These are phyloP conservation scores for Entomobrya proxima DNA, from an alignment of 2,888 invertebrate genomes.

Conservation along the genomic window DNA sequence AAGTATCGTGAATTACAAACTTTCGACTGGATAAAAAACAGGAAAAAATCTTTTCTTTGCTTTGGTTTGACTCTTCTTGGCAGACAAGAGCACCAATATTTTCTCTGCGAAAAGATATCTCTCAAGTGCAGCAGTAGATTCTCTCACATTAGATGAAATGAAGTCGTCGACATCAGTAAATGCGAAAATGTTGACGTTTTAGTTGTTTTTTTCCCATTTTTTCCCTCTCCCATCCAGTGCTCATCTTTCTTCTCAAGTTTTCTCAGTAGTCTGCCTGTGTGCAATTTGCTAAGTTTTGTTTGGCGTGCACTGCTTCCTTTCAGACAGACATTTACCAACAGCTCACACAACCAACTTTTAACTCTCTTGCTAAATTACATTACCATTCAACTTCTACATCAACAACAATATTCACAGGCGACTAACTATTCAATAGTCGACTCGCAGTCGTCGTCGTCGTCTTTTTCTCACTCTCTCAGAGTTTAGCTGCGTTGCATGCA, in stretches of 20 bases:
- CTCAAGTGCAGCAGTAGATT: neutral
- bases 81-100: constrained; percentile 24
- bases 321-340: constrained; percentile 25
- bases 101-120: neutral
- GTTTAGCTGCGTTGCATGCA: constrained; percentile 34
- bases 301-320: constrained; percentile 12
- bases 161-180: neutral
- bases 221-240: constrained; percentile 30
- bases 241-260: constrained; percentile 1
- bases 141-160: constrained; percentile 16
- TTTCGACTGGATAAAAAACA: constrained; percentile 31
- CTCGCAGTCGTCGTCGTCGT: constrained; percentile 1
- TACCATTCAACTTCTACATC: constrained; percentile 52
- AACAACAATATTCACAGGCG: constrained; percentile 26
- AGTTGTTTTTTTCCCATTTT: constrained; percentile 31
- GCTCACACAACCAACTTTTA: constrained; percentile 33
- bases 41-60: constrained; percentile 27
- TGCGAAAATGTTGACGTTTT: constrained; percentile 42
- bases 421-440: constrained; percentile 23
- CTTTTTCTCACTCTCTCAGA: neutral
- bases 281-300: neutral
- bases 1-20: constrained; percentile 21
- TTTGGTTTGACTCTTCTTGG: neutral
- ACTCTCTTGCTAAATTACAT: constrained; percentile 62
- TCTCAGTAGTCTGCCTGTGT: neutral